Conservation (phyloP, 2,888 invertebrate genomes). For the Gortyna flavago region DNA sequence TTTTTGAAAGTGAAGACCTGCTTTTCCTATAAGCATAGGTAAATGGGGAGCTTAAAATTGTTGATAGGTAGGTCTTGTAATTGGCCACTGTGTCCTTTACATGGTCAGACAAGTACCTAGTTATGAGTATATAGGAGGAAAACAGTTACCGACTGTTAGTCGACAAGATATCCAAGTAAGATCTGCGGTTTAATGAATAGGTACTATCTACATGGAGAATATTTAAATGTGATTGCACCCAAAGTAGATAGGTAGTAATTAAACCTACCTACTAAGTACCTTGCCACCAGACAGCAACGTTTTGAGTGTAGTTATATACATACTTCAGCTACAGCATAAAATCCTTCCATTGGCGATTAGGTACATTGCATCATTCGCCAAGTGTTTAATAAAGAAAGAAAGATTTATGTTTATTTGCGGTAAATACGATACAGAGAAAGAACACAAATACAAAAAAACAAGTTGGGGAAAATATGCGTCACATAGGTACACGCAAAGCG, state of each 20-base stretch:
- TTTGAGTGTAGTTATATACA: not conserved
- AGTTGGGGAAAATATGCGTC: too few species aligned
- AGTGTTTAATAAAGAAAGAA: too few species aligned
- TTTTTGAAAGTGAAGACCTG: not conserved
- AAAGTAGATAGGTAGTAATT: not conserved
- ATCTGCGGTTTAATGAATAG: not conserved
- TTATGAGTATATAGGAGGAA: not conserved
- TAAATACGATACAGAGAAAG: too few species aligned
- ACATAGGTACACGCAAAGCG: too few species aligned
- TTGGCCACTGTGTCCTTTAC: too few species aligned
- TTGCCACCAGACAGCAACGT: not conserved
- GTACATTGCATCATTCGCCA: too few species aligned
- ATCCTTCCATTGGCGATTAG: not conserved
- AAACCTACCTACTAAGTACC: not conserved
- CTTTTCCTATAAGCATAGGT: not conserved
- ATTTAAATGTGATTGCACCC: not conserved
- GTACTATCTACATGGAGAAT: not conserved
- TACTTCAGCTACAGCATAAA: not conserved
- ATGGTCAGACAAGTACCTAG: not conserved
- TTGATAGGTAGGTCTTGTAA: not conserved
- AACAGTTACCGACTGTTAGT: not conserved
- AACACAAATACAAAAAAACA: too few species aligned
- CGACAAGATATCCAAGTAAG: not conserved
- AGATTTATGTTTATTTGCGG: too few species aligned
- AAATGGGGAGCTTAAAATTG: not conserved